A percentile compares a stretch with the other conserved stretches of the same genome.
Conservation (phyloP, 1,140 invertebrate genomes). For the Zaprionus nigranus region DNA sequence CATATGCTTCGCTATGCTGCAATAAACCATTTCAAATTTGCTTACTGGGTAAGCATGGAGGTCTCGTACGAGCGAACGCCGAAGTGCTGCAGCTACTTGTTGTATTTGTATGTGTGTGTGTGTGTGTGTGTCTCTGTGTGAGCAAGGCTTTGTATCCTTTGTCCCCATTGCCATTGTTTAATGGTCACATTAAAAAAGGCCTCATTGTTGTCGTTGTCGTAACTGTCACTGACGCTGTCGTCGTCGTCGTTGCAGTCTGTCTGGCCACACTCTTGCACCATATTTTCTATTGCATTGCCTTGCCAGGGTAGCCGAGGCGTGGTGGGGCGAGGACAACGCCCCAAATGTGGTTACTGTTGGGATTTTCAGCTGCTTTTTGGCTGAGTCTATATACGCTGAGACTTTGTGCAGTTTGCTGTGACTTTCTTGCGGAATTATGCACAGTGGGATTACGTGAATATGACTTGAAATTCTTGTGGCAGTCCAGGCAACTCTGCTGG, state of each 20-base stretch:
- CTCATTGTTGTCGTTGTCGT: slow-evolving; percentile 64
- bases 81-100: slow-evolving; percentile 38
- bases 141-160: slow-evolving; percentile 48
- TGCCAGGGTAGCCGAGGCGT: slow-evolving; percentile 2
- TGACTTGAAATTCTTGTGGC: background rate
- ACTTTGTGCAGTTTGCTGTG: background rate
- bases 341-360: slow-evolving; percentile 59
- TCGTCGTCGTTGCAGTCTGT: slow-evolving; percentile 1
- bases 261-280: slow-evolving; percentile 39
- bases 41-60: slow-evolving; percentile 48
- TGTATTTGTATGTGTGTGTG: slow-evolving; percentile 29
- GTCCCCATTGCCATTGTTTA: slow-evolving; percentile 78
- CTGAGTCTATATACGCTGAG: slow-evolving; percentile 20
- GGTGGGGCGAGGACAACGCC: slow-evolving; percentile 22
- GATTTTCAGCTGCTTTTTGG: slow-evolving; percentile 51
- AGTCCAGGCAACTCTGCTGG: background rate
- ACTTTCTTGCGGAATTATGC: background rate
- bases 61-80: slow-evolving; percentile 29
- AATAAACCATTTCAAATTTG: slow-evolving; percentile 30
- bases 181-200: slow-evolving; percentile 78
- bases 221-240: slow-evolving; percentile 27
- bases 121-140: too few species aligned
- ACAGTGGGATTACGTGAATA: slow-evolving; percentile 2
- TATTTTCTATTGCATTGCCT: slow-evolving; percentile 66
- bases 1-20: background rate